These are phyloP conservation scores for Patiria pectinifera DNA, from an alignment of 53 echinoderm and acorn worm genomes.

Conservation along the genomic window DNA sequence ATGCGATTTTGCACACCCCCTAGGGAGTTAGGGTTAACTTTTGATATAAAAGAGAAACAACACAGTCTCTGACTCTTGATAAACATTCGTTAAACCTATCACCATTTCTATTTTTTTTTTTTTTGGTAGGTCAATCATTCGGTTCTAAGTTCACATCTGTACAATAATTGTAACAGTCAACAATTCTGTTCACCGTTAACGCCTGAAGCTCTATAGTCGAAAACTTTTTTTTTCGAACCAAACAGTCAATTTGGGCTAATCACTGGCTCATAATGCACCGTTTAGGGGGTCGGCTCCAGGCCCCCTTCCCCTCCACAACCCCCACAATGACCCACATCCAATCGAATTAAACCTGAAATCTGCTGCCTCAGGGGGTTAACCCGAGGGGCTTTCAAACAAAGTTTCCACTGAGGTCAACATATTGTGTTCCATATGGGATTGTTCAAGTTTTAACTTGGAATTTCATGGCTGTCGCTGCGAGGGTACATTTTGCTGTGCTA, in stretches of 20 bases:
- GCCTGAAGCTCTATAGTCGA: neutral
- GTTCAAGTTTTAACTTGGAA: neutral
- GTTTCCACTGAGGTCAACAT: slow-evolving; percentile 21
- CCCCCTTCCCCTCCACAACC: neutral
- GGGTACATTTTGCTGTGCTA: neutral
- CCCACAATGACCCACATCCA: slow-evolving; percentile 33
- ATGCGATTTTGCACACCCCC: too few relatives aligned
- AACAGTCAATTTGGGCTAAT: slow-evolving; percentile 1
- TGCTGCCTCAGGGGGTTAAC: neutral
- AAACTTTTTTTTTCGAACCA: neutral
- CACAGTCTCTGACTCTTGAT: neutral
- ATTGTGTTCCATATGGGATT: neutral
- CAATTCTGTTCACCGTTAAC: neutral
- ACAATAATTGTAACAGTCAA: neutral
- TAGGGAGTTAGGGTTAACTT: too few relatives aligned
- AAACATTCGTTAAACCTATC: neutral
- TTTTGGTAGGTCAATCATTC: too few relatives aligned
- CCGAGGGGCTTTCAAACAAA: neutral
- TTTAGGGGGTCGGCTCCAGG: neutral
- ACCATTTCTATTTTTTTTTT: neutral
- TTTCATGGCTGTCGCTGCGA: neutral
- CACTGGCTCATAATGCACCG: slow-evolving; percentile 6
- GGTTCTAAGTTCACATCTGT: neutral
- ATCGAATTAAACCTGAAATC: slow-evolving; percentile 35
- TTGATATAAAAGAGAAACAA: neutral